Base-by-base conservation (phyloP, 2,797 vertebrate genomes). In the Toxotes lorentzi region DNA sequence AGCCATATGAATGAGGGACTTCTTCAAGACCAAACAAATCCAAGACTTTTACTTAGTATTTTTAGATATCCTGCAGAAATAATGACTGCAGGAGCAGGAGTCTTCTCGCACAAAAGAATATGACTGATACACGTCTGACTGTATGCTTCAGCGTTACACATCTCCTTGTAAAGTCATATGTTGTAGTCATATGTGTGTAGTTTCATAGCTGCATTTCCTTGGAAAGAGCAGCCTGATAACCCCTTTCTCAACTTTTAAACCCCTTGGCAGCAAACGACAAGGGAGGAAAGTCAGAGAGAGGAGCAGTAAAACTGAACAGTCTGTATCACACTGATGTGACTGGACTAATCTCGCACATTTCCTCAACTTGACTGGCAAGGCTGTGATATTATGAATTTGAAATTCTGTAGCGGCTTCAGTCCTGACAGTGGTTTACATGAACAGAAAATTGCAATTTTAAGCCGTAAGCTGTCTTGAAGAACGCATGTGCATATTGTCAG, bases 361-460 rank as follows among this genome's bases (percentile, higher is more conserved):
- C 30, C 9, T 38, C 35, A 40, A 27, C 12, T 51, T 65, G 43
- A 35, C 63, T 34, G 7, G 12, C n/a, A 50, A 38, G 14, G 14
- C 30, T 40, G 43, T 13, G 65, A 32, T 68, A 68, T 56, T 24
- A 56, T 53, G 47, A 54, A 56, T 69, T 66, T 50, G 5, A 70
- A 60, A 56, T 30, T 27, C 2, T 23, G 41, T 17, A 1, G 4
- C 0, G 1, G 35, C 58, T 59, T 59, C 50, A 38, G 62, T 27
- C 19, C 62, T 48, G 41, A 67, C 35, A 50, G 41, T 23, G 9
- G 35, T 47, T 56, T 21, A 43, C 45, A 65, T 35, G n/a, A 45
- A 41, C 14, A 57, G 62, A 61, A 47, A 58, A 58, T 54, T 65
- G 1, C 47, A 24, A 70, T 73, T 69, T 77, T 32, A 32, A 45